A percentile compares a stretch with the other conserved stretches of the same genome.
These are phyloP conservation scores for Nettapus auritus DNA, from an alignment of 2,113 vertebrate genomes.

Conservation along the genomic window DNA sequence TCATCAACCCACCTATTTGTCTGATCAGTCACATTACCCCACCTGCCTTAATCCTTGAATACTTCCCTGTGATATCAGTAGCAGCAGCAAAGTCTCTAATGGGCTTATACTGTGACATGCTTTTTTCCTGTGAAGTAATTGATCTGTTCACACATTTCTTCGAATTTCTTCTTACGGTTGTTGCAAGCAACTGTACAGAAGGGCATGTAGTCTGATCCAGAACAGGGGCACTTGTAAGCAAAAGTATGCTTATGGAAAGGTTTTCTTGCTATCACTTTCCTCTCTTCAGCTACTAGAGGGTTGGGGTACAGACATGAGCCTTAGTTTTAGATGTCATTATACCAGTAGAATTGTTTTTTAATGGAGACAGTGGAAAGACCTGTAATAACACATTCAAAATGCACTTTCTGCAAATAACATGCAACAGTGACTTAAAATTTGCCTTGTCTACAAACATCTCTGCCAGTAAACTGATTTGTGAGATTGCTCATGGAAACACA, in stretches of 20 bases:
- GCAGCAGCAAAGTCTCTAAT: background rate
- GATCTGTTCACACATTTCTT: background rate
- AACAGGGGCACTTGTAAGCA: background rate
- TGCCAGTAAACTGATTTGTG: constrained; percentile 67
- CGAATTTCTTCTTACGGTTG: background rate
- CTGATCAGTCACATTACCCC: background rate
- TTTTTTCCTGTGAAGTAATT: background rate
- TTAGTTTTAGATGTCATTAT: background rate
- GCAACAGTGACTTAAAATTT: constrained; percentile 59
- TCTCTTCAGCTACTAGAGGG: background rate
- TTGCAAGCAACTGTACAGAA: background rate
- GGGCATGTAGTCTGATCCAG: background rate
- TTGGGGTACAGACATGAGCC: background rate
- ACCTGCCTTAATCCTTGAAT: background rate
- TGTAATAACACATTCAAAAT: constrained; percentile 1
- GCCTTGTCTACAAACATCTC: constrained; percentile 43
- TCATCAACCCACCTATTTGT: background rate
- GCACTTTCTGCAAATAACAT: constrained; percentile 44
- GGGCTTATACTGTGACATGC: background rate
- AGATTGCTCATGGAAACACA: constrained; percentile 56
- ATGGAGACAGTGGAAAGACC: background rate
- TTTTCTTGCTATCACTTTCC: background rate
- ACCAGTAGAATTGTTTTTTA: background rate
- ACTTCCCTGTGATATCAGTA: background rate
- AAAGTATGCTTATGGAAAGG: background rate